phyloP scores from a whole-genome alignment of 2,888 invertebrate species.

The Eupelmus urozonus region DNA sequence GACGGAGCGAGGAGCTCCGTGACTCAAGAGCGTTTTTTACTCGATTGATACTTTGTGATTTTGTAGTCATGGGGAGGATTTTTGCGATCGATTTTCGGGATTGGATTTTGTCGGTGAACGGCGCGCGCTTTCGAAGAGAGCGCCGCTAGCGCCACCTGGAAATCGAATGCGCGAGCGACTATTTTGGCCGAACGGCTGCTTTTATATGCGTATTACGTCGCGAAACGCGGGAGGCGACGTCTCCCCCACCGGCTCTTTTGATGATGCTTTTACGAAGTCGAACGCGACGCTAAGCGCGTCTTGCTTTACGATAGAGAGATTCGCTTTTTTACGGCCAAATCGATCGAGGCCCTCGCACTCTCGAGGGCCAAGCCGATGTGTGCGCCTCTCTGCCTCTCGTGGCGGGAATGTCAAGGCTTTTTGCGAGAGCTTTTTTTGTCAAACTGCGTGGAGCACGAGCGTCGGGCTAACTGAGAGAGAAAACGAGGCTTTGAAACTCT shows the following conservation, averaged over 20 bases:
- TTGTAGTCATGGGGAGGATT: no score
- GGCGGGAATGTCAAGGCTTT: background rate
- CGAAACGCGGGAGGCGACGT: background rate
- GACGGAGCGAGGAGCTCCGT: no score
- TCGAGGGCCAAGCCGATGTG: no score
- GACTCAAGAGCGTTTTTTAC: no score
- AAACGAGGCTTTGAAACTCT: background rate
- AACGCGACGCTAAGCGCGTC: conserved; percentile 19
- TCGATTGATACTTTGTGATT: no score
- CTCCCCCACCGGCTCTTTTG: background rate
- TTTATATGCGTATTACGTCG: background rate
- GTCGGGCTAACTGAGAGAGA: background rate
- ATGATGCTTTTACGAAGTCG: conserved; percentile 30
- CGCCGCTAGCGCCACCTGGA: no score
- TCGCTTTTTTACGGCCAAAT: conserved; percentile 42
- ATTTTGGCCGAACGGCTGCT: background rate
- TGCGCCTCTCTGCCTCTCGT: no score
- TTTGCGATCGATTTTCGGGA: no score
- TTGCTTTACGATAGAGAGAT: conserved; percentile 36
- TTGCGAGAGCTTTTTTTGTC: conserved; percentile 3
- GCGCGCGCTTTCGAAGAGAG: no score
- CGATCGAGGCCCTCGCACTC: no score
- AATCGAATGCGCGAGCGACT: conserved; percentile 8
- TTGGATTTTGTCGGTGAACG: no score
- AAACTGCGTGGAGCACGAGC: no score